Evolutionary conservation across 2,888 invertebrate genomes (phyloP), one percentile per base, ranked within the genome.

Genomic region (Tenthredo livida): DNA sequence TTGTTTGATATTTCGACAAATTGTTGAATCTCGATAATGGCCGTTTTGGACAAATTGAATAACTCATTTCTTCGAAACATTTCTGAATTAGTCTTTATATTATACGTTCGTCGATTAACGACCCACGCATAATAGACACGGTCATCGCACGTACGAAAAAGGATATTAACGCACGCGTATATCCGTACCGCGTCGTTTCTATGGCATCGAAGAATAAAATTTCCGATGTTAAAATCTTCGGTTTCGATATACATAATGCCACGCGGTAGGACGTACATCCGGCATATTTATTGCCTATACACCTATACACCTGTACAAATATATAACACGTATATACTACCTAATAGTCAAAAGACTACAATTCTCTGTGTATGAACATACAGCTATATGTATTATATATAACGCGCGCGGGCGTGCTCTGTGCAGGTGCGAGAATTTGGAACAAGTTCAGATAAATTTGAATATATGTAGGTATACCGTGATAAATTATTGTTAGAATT

Each of bases 341-440:
- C 12, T 6, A 12, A 67, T 17, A 33, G 12, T 17, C 29, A 7
- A 10, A 65, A 67, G 67, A 61, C 25, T 9, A 61, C 25, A 21
- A 61, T 61, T 61, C 25, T 61, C 25, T 15, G 15, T 15, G 3
- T 33, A 1, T 33, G 33, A 17, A 33, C 7, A 29, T 33, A 67
- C 33, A 67, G 21, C 15, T 67, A 10, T 25, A 29, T 61, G 10
- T 25, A n/a, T 61, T 29, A 29, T 29, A 29, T 29, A 61, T 1
- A 72, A 37, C 6, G 7, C 40, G 7, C 40, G 43, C 17, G 40
- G 2, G 43, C 43, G 43, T 43, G 9, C 9, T 33, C 33, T 33
- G 4, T 72, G 21, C 37, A 72, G 40, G n/a, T 70, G 29, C 37
- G 15, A 72, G 43, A 73, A 73, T 73, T 73, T 73, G 40, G 72